phyloP scores from a whole-genome alignment of 1,140 invertebrate species.

The Dreissena polymorpha region DNA sequence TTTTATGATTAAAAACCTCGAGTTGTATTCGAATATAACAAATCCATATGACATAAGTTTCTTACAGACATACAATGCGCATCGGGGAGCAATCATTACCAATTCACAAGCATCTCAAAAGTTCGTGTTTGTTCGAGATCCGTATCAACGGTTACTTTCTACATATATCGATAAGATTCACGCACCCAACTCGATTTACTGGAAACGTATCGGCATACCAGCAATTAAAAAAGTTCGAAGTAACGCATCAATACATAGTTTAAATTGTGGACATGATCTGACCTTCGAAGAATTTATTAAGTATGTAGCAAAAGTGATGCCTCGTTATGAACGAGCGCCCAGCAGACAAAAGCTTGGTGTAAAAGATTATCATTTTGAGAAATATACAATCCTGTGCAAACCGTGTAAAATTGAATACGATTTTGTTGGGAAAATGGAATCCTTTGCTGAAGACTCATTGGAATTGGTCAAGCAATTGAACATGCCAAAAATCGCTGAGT shows the following conservation, averaged over 20 bases:
- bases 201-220: slow-evolving; percentile 35
- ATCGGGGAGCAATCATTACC: not conserved
- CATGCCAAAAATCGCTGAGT: not conserved
- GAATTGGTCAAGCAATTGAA: slow-evolving; percentile 12
- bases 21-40: not conserved
- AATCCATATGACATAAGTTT: slow-evolving; percentile 39
- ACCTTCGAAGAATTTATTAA: slow-evolving; percentile 42
- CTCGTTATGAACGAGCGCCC: not conserved
- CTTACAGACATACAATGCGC: not conserved
- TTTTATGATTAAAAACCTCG: slow-evolving; percentile 27
- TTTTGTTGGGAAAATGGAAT: slow-evolving; percentile 52
- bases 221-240: slow-evolving; percentile 26
- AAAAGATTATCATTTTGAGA: slow-evolving; percentile 22
- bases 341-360: not conserved
- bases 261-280: slow-evolving; percentile 36
- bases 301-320: slow-evolving; percentile 2
- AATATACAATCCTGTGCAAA: slow-evolving; percentile 7
- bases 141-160: slow-evolving; percentile 36
- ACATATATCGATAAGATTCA: slow-evolving; percentile 43
- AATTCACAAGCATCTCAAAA: not conserved
- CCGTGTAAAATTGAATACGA: slow-evolving; percentile 37
- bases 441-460: slow-evolving; percentile 23
- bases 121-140: slow-evolving; percentile 47
- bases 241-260: not conserved
- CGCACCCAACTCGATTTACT: slow-evolving; percentile 47